A percentile compares a stretch with the other conserved stretches of the same genome.
Conservation (phyloP, 1,140 invertebrate genomes). For the Scaptomyza hsui region DNA sequence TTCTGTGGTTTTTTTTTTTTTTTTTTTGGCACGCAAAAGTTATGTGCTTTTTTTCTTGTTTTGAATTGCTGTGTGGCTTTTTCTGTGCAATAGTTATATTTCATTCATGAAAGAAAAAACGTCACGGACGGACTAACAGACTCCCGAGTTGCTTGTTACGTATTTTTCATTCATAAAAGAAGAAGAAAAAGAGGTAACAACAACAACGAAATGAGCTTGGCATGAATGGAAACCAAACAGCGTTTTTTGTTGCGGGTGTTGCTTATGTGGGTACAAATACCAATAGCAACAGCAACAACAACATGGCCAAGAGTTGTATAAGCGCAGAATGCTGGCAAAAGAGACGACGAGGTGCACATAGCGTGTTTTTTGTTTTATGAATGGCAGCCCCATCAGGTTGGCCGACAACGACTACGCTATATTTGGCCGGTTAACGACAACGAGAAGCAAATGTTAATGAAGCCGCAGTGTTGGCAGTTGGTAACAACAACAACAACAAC, state of each 20-base stretch:
- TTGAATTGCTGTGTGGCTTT: conserved; percentile 29
- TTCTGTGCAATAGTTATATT: conserved; percentile 37
- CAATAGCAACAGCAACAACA: conserved; percentile 12
- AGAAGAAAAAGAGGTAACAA: conserved; percentile 22
- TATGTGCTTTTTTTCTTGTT: conserved; percentile 11
- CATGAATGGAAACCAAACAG: conserved; percentile 27
- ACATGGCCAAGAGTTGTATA: conserved; percentile 39
- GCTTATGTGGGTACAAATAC: conserved; percentile 14
- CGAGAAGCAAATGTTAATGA: conserved; percentile 78
- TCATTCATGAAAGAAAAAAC: conserved; percentile 54
- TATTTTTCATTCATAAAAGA: conserved; percentile 69
- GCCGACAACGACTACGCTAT: conserved; percentile 48
- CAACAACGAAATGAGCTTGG: conserved; percentile 16
- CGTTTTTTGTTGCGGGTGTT: conserved; percentile 55
- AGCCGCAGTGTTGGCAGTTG: conserved; percentile 45
- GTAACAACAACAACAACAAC: conserved; percentile 30
- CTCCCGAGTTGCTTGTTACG: conserved; percentile 39
- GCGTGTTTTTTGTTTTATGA: conserved; percentile 58
- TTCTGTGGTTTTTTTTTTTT: conserved; percentile 1
- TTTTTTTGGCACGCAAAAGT: neutral
- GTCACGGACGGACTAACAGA: conserved; percentile 48
- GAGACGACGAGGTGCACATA: conserved; percentile 23
- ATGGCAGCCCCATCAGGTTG: conserved; percentile 52
- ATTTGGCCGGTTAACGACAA: conserved; percentile 67
- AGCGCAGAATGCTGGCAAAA: conserved; percentile 26